Base-by-base conservation (phyloP, 2,113 vertebrate genomes). In the Sturnira hondurensis region DNA sequence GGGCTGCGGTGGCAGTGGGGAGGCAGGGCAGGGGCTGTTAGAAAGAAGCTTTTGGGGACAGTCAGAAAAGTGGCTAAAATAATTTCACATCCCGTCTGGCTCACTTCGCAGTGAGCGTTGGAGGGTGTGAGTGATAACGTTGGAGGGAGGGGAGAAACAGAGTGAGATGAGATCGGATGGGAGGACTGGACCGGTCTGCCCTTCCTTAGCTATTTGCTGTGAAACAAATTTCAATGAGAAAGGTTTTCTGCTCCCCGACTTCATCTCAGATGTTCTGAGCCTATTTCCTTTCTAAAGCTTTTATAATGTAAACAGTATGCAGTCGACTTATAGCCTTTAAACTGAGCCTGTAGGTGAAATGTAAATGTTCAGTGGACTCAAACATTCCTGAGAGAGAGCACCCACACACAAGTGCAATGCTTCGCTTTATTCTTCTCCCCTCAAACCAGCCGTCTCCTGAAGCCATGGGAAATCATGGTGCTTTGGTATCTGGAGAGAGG, bases 401-500 rank as follows among this genome's bases (percentile, higher is more conserved):
- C 15, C 3, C 50, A 52, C 16, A 11, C 45, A 47, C 45, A 38
- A 61, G 3, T 52, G 45, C 70, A 47, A 45, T 11, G 24, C 1
- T 78, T 65, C 3, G 54, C 41, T 97, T 97, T 82, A 93, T 80
- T 78, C 33, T 61, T 47, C 36, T 54, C n/a, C 14, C 5, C 11
- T 97, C 82, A 98, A 73, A 97, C 4, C 26, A 96, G 56, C 73
- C 96, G 96, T 71, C 97, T 92, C 82, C 98, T 94, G 95, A 87
- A 94, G 90, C 86, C 94, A 50, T 97, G 97, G 83, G 90, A 96
- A 78, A 98, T 96, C n/a, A 98, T 63, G 5, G 97, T 89, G 95
- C 96, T 97, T 41, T 97, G 94, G 20, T 96, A 98, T 82, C 6
- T 97, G 38, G 97, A 98, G 63, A 98, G 93, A 68, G 71, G 93